Evolutionary conservation across 2,113 vertebrate genomes (phyloP).

Genomic region (Microcebus jonahi): DNA sequence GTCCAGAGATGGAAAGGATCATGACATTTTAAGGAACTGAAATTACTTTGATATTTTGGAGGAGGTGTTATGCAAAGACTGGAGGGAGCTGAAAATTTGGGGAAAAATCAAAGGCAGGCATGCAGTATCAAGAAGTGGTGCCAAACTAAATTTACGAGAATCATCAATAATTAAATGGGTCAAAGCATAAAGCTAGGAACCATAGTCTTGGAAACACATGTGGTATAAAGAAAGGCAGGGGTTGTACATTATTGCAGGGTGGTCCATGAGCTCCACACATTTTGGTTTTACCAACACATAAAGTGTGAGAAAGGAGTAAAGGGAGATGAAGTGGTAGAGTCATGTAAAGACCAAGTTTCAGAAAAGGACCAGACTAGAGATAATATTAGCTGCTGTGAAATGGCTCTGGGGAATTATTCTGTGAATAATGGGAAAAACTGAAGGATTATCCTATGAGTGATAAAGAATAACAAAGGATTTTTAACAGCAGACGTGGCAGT

Average conservation of each 20-base stretch:
- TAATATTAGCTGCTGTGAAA: not conserved
- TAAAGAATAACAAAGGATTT: not conserved
- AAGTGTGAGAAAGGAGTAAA: not conserved
- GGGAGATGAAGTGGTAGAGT: not conserved
- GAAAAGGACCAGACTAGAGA: not conserved
- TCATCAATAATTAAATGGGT: not conserved
- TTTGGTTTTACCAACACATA: not conserved
- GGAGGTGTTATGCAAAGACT: not conserved
- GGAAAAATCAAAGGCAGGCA: not conserved
- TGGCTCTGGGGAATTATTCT: not conserved
- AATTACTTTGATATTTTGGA: not conserved
- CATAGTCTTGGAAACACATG: not conserved
- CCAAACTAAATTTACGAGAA: not conserved
- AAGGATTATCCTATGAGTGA: not conserved
- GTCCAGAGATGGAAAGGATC: not conserved
- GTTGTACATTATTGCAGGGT: fast-evolving
- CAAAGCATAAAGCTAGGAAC: not conserved
- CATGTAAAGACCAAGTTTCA: not conserved
- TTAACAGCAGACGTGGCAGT: not conserved
- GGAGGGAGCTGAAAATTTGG: not conserved
- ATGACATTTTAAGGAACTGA: not conserved
- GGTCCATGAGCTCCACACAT: not conserved
- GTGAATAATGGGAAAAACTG: not conserved
- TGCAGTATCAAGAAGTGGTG: not conserved
- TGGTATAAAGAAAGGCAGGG: not conserved